These are phyloP conservation scores for Chondrilla cf. caribensis DNA, from an alignment of 37 sponge, comb jelly and placozoan genomes.

Conservation along the genomic window DNA sequence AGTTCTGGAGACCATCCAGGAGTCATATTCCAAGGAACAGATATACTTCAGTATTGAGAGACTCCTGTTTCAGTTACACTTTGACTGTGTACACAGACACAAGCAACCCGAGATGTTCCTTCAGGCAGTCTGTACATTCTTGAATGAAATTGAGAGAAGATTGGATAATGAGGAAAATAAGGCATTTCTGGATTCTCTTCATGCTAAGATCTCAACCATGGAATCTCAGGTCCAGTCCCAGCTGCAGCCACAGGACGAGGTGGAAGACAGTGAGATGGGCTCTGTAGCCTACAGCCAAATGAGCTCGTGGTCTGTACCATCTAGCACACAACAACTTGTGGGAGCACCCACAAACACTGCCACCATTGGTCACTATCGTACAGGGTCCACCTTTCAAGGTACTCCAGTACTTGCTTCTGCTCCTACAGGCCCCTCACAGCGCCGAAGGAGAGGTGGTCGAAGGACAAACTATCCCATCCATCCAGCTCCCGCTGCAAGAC, in stretches of 20 bases:
- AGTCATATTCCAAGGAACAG: neutral
- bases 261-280: neutral
- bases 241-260: neutral
- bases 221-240: neutral
- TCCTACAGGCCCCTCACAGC: neutral
- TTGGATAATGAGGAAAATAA: neutral
- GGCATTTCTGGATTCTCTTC: neutral
- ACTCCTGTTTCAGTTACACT: conserved; percentile 8
- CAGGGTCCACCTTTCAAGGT: neutral
- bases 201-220: neutral
- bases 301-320: neutral
- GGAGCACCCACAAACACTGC: neutral
- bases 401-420: neutral
- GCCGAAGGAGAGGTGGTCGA: neutral
- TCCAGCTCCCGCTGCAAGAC: neutral
- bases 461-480: neutral
- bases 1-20: neutral
- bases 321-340: no score
- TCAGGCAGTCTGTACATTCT: no score
- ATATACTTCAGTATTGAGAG: neutral
- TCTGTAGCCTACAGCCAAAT: neutral
- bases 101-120: neutral
- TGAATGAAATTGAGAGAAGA: no score
- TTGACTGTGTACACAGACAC: conserved; percentile 7
- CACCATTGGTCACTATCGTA: neutral